These are phyloP conservation scores for Pachycephala philippinensis DNA, from an alignment of 2,113 vertebrate genomes.

Conservation along the genomic window DNA sequence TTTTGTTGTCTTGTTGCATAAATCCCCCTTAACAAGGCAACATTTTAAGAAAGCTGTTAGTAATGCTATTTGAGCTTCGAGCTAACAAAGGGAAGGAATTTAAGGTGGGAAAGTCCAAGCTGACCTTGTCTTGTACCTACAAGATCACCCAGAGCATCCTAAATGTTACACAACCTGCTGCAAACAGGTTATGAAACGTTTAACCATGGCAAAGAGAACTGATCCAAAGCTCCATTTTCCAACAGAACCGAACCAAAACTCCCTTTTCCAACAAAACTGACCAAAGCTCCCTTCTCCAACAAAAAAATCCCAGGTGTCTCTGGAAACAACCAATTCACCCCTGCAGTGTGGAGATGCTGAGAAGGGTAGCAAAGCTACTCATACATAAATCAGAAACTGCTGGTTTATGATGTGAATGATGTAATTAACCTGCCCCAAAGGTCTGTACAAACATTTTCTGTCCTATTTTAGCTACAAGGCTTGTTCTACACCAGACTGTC, in stretches of 20 bases:
- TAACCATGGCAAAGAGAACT: neutral
- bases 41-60: neutral
- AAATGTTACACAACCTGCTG: fast-evolving
- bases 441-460: neutral
- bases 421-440: neutral
- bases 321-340: neutral
- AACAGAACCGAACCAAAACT: neutral
- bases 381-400: neutral
- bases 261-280: neutral
- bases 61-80: neutral
- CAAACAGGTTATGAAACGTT: neutral
- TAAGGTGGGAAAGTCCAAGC: neutral
- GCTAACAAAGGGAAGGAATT: neutral
- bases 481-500: neutral
- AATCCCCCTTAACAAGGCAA: neutral
- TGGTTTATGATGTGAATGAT: fast-evolving
- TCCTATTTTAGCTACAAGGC: neutral
- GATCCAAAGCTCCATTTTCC: neutral
- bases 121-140: neutral
- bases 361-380: neutral
- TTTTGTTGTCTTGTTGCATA: neutral
- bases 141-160: neutral
- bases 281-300: neutral
- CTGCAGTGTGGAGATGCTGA: neutral
- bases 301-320: neutral